A percentile compares a stretch with the other conserved stretches of the same genome.
Evolutionary conservation across 2,113 vertebrate species (phyloP).

Genomic region (Raja brachyura): DNA sequence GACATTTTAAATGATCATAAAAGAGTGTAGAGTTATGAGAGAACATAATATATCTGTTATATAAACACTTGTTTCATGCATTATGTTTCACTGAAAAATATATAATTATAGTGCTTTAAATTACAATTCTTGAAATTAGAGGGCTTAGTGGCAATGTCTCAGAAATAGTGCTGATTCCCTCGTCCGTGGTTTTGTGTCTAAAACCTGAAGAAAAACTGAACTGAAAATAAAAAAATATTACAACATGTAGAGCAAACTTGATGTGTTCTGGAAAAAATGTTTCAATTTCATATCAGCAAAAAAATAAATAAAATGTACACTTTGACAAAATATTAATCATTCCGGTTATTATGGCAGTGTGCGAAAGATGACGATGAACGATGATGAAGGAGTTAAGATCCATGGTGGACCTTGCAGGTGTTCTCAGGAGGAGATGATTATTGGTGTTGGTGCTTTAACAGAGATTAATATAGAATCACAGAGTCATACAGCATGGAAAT

Average conservation of each 20-base stretch:
- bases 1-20: slow-evolving; percentile 35
- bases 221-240: slow-evolving; percentile 21
- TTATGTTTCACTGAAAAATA: slow-evolving; percentile 38
- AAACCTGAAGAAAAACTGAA: slow-evolving; percentile 38
- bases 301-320: slow-evolving; percentile 16
- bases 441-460: no score
- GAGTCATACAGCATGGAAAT: no score
- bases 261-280: slow-evolving; percentile 15
- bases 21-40: slow-evolving; percentile 26
- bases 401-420: no score
- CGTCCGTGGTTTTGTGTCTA: slow-evolving; percentile 23
- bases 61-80: slow-evolving; percentile 37
- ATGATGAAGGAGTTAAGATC: background rate
- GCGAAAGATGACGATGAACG: background rate
- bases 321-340: slow-evolving; percentile 34
- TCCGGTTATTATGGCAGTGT: background rate
- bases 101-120: slow-evolving; percentile 37
- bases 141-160: slow-evolving; percentile 35
- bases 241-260: slow-evolving; percentile 31
- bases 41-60: slow-evolving; percentile 39
- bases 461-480: background rate
- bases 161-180: slow-evolving; percentile 33
- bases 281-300: slow-evolving; percentile 28
- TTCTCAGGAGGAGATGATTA: no score
- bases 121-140: slow-evolving; percentile 24